Evolutionary conservation across 2,888 invertebrate genomes (phyloP).

Genomic region (Willowsia nigromaculata): DNA sequence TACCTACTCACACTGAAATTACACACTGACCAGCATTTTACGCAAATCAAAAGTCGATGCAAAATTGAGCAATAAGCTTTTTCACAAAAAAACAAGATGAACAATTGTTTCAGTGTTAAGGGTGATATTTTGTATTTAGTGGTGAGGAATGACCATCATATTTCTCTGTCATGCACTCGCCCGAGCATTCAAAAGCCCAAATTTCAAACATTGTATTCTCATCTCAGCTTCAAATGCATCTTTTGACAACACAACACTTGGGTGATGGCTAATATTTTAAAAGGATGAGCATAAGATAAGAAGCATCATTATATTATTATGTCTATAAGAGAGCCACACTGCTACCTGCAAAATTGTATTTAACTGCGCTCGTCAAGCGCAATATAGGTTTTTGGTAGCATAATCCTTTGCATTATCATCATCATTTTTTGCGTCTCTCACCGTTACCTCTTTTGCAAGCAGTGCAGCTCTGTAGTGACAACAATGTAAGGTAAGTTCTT

Average conservation of each 20-base stretch:
- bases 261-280: not conserved
- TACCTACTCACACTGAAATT: not conserved
- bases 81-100: not conserved
- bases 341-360: too few relatives aligned
- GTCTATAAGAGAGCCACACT: too few relatives aligned
- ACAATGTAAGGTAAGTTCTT: slow-evolving; percentile 13
- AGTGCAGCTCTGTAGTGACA: slow-evolving; percentile 31
- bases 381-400: not conserved
- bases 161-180: too few relatives aligned
- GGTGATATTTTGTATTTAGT: too few relatives aligned
- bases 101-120: not conserved
- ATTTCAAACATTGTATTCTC: too few relatives aligned
- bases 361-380: not conserved
- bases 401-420: not conserved
- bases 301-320: too few relatives aligned
- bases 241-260: slow-evolving; percentile 19
- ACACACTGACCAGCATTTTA: slow-evolving; percentile 26
- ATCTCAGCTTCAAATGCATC: too few relatives aligned
- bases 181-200: too few relatives aligned
- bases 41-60: not conserved
- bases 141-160: too few relatives aligned
- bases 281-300: not conserved
- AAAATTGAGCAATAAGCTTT: not conserved
- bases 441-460: slow-evolving; percentile 20
- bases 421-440: not conserved